A percentile compares a stretch with the other conserved stretches of the same genome.
These are phyloP conservation scores for Gila orcuttii DNA, from an alignment of 2,113 vertebrate genomes.

Conservation along the genomic window DNA sequence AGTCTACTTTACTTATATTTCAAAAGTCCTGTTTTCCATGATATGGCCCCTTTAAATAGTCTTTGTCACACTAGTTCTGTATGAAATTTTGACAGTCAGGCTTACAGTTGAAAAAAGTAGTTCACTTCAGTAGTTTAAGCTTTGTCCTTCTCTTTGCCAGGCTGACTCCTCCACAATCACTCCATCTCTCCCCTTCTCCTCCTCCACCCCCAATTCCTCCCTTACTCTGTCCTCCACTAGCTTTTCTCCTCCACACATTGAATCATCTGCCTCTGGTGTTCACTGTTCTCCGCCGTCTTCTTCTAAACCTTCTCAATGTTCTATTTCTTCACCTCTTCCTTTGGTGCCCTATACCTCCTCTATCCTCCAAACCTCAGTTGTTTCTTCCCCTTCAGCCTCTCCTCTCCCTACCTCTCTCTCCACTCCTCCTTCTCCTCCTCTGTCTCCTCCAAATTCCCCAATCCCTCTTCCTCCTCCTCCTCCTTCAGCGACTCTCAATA, in stretches of 20 bases:
- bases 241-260: slow-evolving; percentile 2
- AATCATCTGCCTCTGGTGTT: slow-evolving; percentile 16
- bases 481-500: slow-evolving; percentile 37
- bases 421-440: background rate
- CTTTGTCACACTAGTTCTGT: background rate
- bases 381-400: slow-evolving; percentile 51
- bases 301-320: slow-evolving; percentile 60
- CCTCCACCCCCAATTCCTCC: slow-evolving; percentile 60
- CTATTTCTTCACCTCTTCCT: slow-evolving; percentile 55
- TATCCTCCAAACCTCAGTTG: slow-evolving; percentile 33
- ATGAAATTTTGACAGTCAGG: background rate
- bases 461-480: slow-evolving; percentile 54
- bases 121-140: slow-evolving; percentile 27
- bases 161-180: slow-evolving; percentile 56
- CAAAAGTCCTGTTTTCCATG: background rate
- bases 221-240: background rate
- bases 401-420: slow-evolving; percentile 35
- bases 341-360: background rate
- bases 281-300: background rate
- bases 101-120: background rate
- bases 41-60: slow-evolving; percentile 19
- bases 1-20: background rate
- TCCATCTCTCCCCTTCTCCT: slow-evolving; percentile 58
- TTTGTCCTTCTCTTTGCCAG: slow-evolving; percentile 69
- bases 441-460: slow-evolving; percentile 28